These are phyloP conservation scores for Phataginus tetradactyla DNA, from an alignment of 2,797 vertebrate genomes.

Conservation along the genomic window DNA sequence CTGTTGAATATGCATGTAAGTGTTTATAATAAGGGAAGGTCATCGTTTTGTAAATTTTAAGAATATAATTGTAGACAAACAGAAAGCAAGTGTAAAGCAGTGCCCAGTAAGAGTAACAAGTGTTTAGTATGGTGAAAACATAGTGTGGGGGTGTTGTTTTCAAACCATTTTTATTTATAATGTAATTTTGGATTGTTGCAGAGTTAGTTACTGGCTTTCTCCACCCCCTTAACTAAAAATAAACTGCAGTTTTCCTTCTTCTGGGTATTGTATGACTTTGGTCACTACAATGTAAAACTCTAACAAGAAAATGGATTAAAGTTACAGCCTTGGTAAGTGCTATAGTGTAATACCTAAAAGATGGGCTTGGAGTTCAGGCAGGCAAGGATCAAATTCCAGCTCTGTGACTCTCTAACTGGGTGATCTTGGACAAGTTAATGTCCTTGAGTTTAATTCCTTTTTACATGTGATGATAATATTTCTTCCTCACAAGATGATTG, in stretches of 20 bases:
- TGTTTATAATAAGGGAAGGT: conserved; percentile 1
- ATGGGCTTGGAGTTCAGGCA: neutral
- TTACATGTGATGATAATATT: neutral
- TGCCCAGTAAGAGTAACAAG: conserved; percentile 9
- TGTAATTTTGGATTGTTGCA: neutral
- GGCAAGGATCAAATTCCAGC: neutral
- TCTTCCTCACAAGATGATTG: neutral
- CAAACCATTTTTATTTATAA: neutral
- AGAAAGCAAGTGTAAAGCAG: neutral
- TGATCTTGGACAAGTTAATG: neutral
- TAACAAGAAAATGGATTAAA: neutral
- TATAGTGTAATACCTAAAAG: neutral
- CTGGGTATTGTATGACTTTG: neutral
- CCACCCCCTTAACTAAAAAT: neutral
- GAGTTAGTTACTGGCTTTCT: neutral
- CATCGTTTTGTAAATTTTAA: conserved; percentile 10
- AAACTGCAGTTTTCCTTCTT: neutral
- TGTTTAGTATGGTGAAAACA: neutral
- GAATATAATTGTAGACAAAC: neutral
- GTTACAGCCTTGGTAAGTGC: neutral
- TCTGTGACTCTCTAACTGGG: neutral
- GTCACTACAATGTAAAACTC: neutral
- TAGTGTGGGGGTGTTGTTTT: neutral
- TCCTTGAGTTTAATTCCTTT: neutral
- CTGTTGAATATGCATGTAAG: neutral